phyloP scores from a whole-genome alignment of 2,888 invertebrate species.

The Lasioglossum morio region DNA sequence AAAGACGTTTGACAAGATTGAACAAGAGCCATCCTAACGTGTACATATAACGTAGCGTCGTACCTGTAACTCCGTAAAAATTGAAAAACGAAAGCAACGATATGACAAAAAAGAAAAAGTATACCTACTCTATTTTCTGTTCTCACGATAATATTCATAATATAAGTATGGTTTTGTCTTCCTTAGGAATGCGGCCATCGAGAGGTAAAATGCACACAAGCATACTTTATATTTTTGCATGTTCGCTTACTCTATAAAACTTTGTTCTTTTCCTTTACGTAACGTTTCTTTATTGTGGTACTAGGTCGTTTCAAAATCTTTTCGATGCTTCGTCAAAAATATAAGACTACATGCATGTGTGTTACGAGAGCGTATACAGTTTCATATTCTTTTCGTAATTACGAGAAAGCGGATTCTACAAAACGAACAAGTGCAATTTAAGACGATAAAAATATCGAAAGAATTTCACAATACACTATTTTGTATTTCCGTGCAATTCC shows the following conservation, averaged over 20 bases:
- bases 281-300: conserved; percentile 38
- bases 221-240: conserved; percentile 65
- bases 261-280: conserved; percentile 62
- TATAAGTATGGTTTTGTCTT: conserved; percentile 82
- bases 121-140: conserved; percentile 35
- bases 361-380: not conserved
- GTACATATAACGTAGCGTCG: not conserved
- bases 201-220: conserved; percentile 84
- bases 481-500: too few relatives aligned
- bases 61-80: conserved; percentile 44
- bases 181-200: conserved; percentile 86
- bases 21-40: too few relatives aligned
- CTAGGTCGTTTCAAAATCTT: conserved; percentile 7
- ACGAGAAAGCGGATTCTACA: too few relatives aligned
- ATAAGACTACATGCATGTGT: conserved; percentile 45
- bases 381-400: too few relatives aligned
- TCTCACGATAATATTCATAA: conserved; percentile 61
- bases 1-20: too few relatives aligned
- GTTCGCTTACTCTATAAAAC: conserved; percentile 67
- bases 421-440: too few relatives aligned
- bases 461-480: too few relatives aligned
- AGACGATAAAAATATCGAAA: too few relatives aligned
- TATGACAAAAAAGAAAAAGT: not conserved
- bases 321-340: not conserved
- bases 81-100: not conserved